Evolutionary conservation across 2,888 invertebrate genomes (phyloP).

Genomic region (Pterostichus niger): DNA sequence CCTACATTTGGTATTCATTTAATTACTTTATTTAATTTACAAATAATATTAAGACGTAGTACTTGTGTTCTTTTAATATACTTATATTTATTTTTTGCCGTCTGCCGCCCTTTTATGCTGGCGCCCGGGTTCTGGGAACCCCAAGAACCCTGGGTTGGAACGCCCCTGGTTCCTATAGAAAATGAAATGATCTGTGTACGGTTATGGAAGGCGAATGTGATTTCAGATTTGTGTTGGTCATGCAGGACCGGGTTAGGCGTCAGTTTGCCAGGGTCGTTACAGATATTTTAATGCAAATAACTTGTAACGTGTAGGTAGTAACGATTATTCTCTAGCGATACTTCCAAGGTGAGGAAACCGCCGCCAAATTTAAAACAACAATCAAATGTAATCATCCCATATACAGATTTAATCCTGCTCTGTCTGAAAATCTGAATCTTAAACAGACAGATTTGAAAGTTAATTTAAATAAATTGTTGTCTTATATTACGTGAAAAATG

Average conservation of each 20-base stretch:
- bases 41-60: no score
- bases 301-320: slow-evolving; percentile 54
- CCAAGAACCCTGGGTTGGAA: no score
- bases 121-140: no score
- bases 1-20: no score
- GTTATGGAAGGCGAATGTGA: background rate
- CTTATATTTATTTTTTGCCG: no score
- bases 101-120: no score
- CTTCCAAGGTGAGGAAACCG: slow-evolving; percentile 26
- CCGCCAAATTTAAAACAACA: slow-evolving; percentile 25
- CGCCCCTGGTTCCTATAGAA: no score
- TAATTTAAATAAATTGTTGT: background rate
- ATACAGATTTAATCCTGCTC: slow-evolving; percentile 32
- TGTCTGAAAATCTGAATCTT: slow-evolving; percentile 9
- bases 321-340: slow-evolving; percentile 54
- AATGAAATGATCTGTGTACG: background rate
- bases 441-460: slow-evolving; percentile 1
- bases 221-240: slow-evolving; percentile 28
- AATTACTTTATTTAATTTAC: no score
- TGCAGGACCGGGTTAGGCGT: slow-evolving; percentile 54
- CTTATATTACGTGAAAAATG: background rate
- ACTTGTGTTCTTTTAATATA: no score
- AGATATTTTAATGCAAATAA: slow-evolving; percentile 48
- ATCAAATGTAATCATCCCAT: slow-evolving; percentile 53
- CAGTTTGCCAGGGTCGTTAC: slow-evolving; percentile 32